Evolutionary conservation across 2,113 vertebrate genomes (phyloP).

Genomic region (Ctenodactylus gundi): DNA sequence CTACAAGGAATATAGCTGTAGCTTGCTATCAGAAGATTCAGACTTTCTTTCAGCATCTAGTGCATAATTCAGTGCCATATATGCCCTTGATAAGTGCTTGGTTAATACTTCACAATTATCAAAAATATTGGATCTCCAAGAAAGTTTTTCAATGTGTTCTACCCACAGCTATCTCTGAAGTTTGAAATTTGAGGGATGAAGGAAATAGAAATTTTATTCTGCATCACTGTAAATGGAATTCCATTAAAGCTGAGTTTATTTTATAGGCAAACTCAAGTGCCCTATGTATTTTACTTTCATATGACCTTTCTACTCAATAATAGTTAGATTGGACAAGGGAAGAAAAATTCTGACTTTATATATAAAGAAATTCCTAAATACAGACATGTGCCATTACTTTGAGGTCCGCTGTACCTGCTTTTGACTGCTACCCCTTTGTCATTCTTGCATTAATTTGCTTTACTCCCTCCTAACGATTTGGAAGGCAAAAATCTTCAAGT

Average conservation of each 20-base stretch:
- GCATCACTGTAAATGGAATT: constrained; percentile 30
- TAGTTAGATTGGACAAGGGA: constrained; percentile 35
- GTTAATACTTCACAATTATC: constrained; percentile 38
- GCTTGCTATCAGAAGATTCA: constrained; percentile 16
- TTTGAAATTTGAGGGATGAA: constrained; percentile 47
- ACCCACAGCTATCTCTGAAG: neutral
- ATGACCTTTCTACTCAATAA: constrained; percentile 49
- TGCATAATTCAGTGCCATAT: neutral
- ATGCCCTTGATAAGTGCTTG: constrained; percentile 45
- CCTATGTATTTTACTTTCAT: constrained; percentile 21
- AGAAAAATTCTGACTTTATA: constrained; percentile 41
- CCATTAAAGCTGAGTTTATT: constrained; percentile 29
- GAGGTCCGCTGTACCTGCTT: neutral
- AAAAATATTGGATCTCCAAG: neutral
- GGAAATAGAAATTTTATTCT: constrained; percentile 46
- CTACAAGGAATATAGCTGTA: neutral
- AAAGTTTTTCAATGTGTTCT: constrained; percentile 36
- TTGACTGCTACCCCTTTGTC: constrained; percentile 41
- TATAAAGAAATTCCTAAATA: constrained; percentile 8
- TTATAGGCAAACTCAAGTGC: constrained; percentile 13
- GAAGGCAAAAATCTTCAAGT: constrained; percentile 27
- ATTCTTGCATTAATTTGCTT: constrained; percentile 44
- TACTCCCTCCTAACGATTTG: neutral
- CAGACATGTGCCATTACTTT: constrained; percentile 20
- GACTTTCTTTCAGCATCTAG: constrained; percentile 6